Base-by-base conservation (phyloP, 2,113 vertebrate species). In the Stegostoma tigrinum region DNA sequence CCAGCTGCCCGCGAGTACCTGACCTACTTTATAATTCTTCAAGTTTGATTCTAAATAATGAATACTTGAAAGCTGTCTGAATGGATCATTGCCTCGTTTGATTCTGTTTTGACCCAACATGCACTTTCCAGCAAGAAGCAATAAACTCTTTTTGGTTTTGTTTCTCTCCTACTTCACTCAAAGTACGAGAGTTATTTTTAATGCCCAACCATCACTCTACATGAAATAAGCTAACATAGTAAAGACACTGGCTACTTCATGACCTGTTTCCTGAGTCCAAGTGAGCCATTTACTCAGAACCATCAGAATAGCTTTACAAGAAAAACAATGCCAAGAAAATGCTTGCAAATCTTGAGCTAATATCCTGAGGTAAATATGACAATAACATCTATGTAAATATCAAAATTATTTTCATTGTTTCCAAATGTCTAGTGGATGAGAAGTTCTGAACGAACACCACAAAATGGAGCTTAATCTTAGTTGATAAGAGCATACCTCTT, bases 401-500 rank as follows among this genome's bases (percentile, higher is more conserved):
- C 15, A 5, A 38, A 89, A 89, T 55, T 89, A 89, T 89, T 55
- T 89, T 30, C 27, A 55, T 55, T 61, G 30, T 24, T 70, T 42
- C 23, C 67, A 34, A 23, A 42, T 70, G 38, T 70, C 42, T 70
- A 68, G 38, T 95, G 8, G 67, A 14, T 45, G 42, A 30, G 48
- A 48, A 95, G n/a, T 38, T 66, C 23, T 30, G 42, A 19, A 45
- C 3, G 48, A 72, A 70, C 0, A 24, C 38, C 64, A 95, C 24
- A 75, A 95, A 72, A 27, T 2, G 52, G 48, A 70, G 24, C 15
- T 45, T 30, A 23, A 52, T 95, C 72, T 95, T 72, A 34, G 8
- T 72, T 72, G 68, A 72, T 72, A 34, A 23, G 96, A 96, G 96
- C 97, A 14, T 97, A 98, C 98, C 98, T 97, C 97, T 98, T 96